These are phyloP conservation scores for Uropsilus gracilis DNA, from an alignment of 2,113 vertebrate species.

Conservation along the genomic window DNA sequence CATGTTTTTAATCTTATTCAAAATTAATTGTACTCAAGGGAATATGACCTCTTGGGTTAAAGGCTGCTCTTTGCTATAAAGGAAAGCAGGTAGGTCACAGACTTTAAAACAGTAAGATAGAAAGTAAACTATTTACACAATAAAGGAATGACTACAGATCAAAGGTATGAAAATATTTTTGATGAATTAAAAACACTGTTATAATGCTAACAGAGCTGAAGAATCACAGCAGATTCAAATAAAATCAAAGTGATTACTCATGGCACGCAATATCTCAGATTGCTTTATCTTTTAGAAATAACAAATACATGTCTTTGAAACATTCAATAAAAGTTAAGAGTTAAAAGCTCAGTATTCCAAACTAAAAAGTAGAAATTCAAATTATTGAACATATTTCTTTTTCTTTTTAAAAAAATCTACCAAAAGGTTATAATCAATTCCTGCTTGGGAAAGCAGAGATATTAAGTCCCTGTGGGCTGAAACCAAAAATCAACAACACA, in stretches of 20 bases:
- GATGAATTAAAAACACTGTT: constrained; percentile 13
- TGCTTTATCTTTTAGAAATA: neutral
- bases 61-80: neutral
- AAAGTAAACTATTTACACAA: neutral
- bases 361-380: neutral
- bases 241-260: neutral
- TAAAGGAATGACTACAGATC: neutral
- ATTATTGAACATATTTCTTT: neutral
- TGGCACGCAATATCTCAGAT: neutral
- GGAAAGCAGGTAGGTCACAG: constrained; percentile 7
- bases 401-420: neutral
- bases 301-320: neutral
- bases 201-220: constrained; percentile 20
- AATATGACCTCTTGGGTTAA: neutral
- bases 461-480: neutral
- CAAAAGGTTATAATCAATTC: neutral
- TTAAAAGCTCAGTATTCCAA: neutral
- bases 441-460: constrained; percentile 21
- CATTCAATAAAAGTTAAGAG: neutral
- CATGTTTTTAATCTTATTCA: constrained; percentile 20
- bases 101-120: constrained; percentile 7
- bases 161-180: constrained; percentile 2
- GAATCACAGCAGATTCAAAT: neutral
- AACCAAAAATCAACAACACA: constrained; percentile 4
- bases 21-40: constrained; percentile 30